Evolutionary conservation across 2,113 vertebrate genomes (phyloP), one percentile per base, ranked within the genome.

Genomic region (Sakesphorus luctuosus): DNA sequence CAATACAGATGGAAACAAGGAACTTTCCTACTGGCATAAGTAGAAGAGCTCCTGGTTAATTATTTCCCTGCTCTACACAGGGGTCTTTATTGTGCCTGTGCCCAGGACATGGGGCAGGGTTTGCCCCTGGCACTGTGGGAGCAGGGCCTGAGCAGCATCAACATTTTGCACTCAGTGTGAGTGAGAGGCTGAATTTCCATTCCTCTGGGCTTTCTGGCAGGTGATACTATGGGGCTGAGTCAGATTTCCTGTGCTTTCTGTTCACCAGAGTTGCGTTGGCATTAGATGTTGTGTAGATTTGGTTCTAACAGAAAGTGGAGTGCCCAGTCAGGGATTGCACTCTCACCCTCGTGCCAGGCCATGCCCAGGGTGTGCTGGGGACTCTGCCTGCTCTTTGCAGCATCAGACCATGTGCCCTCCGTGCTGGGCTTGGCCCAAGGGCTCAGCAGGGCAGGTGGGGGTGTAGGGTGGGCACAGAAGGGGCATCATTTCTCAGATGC

Each of bases 231-330:
- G 24, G 29, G 29, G 10, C 46, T 74, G 83, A 92, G 68, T 92
- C 90, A 88, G 75, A 85, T 93, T 92, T 93, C 85, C 88, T 88
- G 59, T 74, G 46, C 79, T 90, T 86, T 84, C 40, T 46, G 7
- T 82, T 83, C 63, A 76, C 72, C 43, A 8, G 43, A 77, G 61
- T 31, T 7, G 0, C 1, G 0, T 49, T 76, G 58, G 50, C 46
- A 18, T 87, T 69, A 47, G 28, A 12, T 76, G 13, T 49, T 85
- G 55, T 56, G 13, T 52, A 65, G 61, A 49, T 94, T 55, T 52
- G 8, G 49, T 95, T 68, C 40, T 58, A 65, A 7, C 44, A 85
- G 74, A 77, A 76, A 69, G 50, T 36, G 50, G 38, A 62, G 63
- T 74, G 55, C 4, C 1, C 12, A 2, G 62, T 80, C 14, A 49